A percentile compares a stretch with the other conserved stretches of the same genome.
Evolutionary conservation across 1,140 invertebrate genomes (phyloP).

Genomic region (Dendroctonus ponderosae): DNA sequence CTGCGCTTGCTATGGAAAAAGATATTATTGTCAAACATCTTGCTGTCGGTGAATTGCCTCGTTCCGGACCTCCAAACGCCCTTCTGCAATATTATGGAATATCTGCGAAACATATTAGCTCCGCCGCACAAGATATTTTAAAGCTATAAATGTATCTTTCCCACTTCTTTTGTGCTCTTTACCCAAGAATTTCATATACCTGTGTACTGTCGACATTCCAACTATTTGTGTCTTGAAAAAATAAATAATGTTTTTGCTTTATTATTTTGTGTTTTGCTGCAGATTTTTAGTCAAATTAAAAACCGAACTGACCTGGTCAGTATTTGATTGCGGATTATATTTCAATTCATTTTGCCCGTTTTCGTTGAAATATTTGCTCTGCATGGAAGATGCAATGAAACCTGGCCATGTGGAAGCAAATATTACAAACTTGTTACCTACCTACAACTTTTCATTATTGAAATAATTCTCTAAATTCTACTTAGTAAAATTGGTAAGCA

Average conservation of each 20-base stretch:
- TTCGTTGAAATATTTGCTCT: background rate
- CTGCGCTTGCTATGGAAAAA: constrained; percentile 71
- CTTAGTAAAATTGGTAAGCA: no score
- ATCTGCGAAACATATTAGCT: constrained; percentile 74
- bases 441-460: no score
- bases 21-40: constrained; percentile 81
- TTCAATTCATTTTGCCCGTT: background rate
- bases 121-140: constrained; percentile 65
- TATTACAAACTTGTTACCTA: no score
- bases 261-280: background rate
- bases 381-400: no score
- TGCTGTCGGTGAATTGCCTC: constrained; percentile 82
- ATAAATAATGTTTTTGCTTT: background rate
- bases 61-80: constrained; percentile 83
- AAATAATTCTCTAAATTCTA: no score
- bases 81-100: constrained; percentile 90
- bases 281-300: background rate
- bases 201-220: background rate
- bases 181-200: background rate
- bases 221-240: background rate
- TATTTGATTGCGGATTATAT: background rate
- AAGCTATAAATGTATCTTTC: constrained; percentile 53
- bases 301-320: background rate
- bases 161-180: background rate
- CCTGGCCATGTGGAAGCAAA: no score